These are phyloP conservation scores for Phalloptychus januarius DNA, from an alignment of 2,797 vertebrate genomes.

Conservation along the genomic window DNA sequence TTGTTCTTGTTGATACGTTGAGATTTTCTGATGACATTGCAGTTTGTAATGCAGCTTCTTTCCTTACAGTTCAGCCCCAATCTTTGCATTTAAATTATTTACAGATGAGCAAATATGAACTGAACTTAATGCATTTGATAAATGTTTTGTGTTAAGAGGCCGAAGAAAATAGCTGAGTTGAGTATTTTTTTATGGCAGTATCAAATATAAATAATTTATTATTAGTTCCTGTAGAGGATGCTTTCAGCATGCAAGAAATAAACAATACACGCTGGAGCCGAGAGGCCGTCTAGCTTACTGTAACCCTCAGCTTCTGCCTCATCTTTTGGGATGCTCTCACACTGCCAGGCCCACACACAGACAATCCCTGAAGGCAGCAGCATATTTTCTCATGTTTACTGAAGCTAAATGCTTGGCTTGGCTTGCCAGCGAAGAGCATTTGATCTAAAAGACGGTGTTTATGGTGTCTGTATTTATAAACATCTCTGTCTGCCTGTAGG, in stretches of 20 bases:
- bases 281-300: slow-evolving; percentile 46
- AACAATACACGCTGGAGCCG: slow-evolving; percentile 22
- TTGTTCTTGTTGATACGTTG: slow-evolving; percentile 14
- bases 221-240: slow-evolving; percentile 51
- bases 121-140: slow-evolving; percentile 27
- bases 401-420: slow-evolving; percentile 61
- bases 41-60: slow-evolving; percentile 15
- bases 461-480: slow-evolving; percentile 54
- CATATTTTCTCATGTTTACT: slow-evolving; percentile 65
- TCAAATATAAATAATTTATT: slow-evolving; percentile 67
- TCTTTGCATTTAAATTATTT: slow-evolving; percentile 10
- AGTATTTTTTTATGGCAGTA: slow-evolving; percentile 15
- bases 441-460: slow-evolving; percentile 42
- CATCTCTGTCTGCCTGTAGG: slow-evolving; percentile 27
- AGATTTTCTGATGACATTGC: slow-evolving; percentile 31
- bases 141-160: not conserved
- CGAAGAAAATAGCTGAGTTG: slow-evolving; percentile 16
- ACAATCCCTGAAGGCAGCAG: slow-evolving; percentile 48
- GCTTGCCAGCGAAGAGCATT: slow-evolving; percentile 33
- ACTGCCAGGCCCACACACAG: slow-evolving; percentile 36
- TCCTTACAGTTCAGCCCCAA: not conserved
- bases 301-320: slow-evolving; percentile 58
- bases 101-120: slow-evolving; percentile 30
- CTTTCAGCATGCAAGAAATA: slow-evolving; percentile 47
- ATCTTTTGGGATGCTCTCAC: slow-evolving; percentile 63